Percentiles rank a stretch among this genome's conserved stretches.
Evolutionary conservation across 2,888 invertebrate species (phyloP).

Genomic region (Steinernema hermaphroditum): DNA sequence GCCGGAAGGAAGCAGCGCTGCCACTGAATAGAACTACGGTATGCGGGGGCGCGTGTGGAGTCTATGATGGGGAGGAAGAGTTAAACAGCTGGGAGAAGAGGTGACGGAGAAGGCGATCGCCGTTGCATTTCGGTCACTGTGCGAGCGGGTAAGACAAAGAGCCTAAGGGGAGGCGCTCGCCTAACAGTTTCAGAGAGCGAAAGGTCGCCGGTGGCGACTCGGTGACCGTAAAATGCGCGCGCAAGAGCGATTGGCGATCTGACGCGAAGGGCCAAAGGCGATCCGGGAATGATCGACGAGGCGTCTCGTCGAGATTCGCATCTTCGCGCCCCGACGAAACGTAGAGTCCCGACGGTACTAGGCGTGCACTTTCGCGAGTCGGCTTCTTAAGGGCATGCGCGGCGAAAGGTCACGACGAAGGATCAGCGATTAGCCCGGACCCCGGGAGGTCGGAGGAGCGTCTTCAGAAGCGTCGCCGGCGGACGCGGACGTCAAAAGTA

Average conservation of each 20-base stretch:
- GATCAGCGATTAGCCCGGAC: too few relatives aligned
- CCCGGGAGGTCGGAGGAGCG: background rate
- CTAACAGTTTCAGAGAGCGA: background rate
- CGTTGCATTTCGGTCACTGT: background rate
- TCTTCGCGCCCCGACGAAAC: background rate
- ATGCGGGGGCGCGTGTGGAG: background rate
- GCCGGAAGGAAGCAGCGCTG: background rate
- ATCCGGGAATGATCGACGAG: constrained; percentile 1
- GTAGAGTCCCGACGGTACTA: too few relatives aligned
- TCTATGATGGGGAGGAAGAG: background rate
- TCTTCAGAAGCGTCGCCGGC: background rate
- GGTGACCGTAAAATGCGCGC: constrained; percentile 26
- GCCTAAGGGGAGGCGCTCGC: background rate
- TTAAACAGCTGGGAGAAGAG: constrained; percentile 15
- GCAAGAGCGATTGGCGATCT: constrained; percentile 18
- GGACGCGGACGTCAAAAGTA: constrained; percentile 9
- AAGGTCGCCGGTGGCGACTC: background rate
- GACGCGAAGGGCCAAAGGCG: background rate
- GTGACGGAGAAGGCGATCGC: background rate
- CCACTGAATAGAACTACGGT: background rate
- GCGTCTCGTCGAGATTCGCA: too few relatives aligned
- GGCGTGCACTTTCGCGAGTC: too few relatives aligned
- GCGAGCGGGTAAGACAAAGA: background rate
- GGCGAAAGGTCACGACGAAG: background rate
- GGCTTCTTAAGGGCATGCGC: too few relatives aligned